These are phyloP conservation scores for Luperina testacea DNA, from an alignment of 2,888 invertebrate genomes.

Conservation along the genomic window DNA sequence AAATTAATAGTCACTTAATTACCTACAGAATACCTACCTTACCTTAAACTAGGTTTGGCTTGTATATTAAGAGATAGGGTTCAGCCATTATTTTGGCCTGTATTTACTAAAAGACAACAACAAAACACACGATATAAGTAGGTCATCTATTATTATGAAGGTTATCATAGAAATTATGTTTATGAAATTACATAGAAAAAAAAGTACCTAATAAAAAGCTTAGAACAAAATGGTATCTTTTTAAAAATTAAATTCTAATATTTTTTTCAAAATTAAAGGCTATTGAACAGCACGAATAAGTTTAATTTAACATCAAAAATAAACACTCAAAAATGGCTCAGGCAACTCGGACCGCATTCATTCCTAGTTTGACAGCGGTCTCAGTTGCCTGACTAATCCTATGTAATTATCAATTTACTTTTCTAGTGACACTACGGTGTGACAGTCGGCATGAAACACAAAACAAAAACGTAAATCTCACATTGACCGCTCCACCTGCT, in stretches of 20 bases:
- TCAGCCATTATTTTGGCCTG: too few species aligned
- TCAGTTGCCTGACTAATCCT: background rate
- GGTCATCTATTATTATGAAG: background rate
- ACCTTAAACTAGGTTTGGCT: too few species aligned
- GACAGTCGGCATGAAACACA: constrained; percentile 25
- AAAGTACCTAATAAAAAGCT: background rate
- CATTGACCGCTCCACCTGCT: constrained; percentile 56
- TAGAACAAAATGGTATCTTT: background rate
- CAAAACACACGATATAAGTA: background rate
- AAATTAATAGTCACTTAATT: too few species aligned
- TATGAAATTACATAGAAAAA: background rate
- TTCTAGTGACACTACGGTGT: constrained; percentile 31
- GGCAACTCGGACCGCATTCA: background rate
- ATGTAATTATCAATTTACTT: background rate
- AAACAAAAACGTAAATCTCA: constrained; percentile 58
- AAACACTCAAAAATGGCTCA: background rate
- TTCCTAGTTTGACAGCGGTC: too few species aligned
- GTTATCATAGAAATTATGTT: background rate
- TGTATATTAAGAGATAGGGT: too few species aligned
- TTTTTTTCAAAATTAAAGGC: background rate
- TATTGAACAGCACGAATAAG: background rate
- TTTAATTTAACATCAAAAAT: background rate
- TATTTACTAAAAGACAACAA: too few species aligned
- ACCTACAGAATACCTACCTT: too few species aligned
- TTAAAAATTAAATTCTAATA: background rate